Conservation (phyloP, 1,140 invertebrate genomes). For the Alviniconcha marisindica region DNA sequence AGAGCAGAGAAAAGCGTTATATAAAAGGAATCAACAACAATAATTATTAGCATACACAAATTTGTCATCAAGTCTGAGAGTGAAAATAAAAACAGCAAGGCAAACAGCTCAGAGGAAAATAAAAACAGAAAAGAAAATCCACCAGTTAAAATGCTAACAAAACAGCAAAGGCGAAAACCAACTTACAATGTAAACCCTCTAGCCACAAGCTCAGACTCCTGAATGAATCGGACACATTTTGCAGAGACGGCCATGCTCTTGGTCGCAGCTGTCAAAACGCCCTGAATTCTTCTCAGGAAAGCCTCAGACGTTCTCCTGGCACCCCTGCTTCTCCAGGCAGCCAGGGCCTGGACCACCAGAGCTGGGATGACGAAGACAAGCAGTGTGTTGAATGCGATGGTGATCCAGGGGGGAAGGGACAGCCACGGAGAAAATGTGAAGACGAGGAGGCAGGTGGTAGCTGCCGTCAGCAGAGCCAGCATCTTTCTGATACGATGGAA, state of each 20-base stretch:
- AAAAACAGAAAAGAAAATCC: too few species aligned
- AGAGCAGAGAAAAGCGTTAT: too few species aligned
- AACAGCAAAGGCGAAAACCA: too few species aligned
- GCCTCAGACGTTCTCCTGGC: neutral
- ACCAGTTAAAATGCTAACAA: too few species aligned
- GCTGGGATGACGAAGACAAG: neutral
- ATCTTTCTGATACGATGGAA: neutral
- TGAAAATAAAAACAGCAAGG: neutral
- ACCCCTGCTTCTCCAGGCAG: neutral
- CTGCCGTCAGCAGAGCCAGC: neutral
- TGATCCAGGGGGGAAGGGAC: neutral
- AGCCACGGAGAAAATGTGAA: neutral
- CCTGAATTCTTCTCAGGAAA: neutral
- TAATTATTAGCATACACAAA: too few species aligned
- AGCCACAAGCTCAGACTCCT: constrained; percentile 17
- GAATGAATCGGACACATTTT: constrained; percentile 6
- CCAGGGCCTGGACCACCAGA: neutral
- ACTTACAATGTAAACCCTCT: constrained; percentile 10
- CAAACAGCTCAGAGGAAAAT: too few species aligned
- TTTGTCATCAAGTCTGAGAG: too few species aligned
- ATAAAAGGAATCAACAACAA: too few species aligned
- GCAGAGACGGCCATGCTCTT: neutral
- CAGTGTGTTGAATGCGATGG: neutral
- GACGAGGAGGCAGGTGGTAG: neutral
- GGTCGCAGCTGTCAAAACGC: neutral